Percentiles rank a stretch among this genome's conserved stretches.
These are phyloP conservation scores for Pachypanchax playfairii DNA, from an alignment of 2,113 vertebrate genomes.

Conservation along the genomic window DNA sequence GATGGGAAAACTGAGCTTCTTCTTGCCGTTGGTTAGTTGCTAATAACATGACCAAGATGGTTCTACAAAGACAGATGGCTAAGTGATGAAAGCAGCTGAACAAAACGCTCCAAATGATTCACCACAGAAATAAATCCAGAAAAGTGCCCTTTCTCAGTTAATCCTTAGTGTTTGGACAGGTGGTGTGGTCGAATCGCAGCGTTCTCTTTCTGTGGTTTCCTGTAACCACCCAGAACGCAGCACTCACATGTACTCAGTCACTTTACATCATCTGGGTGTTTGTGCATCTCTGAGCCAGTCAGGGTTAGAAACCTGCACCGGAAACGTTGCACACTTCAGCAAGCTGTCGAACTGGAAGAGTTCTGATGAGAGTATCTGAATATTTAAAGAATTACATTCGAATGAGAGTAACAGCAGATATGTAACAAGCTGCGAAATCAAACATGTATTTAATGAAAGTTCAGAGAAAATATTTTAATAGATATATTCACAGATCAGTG, in stretches of 20 bases:
- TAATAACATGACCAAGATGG: neutral
- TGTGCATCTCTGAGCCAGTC: too few species aligned
- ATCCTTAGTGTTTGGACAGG: conserved; percentile 14
- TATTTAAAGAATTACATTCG: too few species aligned
- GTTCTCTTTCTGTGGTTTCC: conserved; percentile 7
- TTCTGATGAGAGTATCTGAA: too few species aligned
- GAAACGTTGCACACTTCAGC: too few species aligned
- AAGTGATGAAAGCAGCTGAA: conserved; percentile 6
- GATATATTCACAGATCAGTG: too few species aligned
- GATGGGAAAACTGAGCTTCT: conserved; percentile 1
- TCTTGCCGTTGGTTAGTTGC: conserved; percentile 8
- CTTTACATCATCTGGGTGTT: conserved; percentile 22
- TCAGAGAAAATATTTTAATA: too few species aligned
- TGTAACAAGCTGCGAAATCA: too few species aligned
- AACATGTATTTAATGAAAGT: too few species aligned
- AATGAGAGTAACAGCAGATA: too few species aligned
- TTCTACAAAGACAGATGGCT: conserved; percentile 12
- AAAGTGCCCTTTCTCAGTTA: conserved; percentile 1
- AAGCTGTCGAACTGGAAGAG: too few species aligned
- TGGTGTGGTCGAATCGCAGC: neutral
- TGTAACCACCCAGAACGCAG: conserved; percentile 5
- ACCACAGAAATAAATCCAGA: conserved; percentile 17
- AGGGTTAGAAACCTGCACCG: too few species aligned
- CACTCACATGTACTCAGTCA: neutral
- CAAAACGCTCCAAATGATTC: conserved; percentile 5